Conservation (phyloP, 2,797 vertebrate species). For the Masticophis lateralis region DNA sequence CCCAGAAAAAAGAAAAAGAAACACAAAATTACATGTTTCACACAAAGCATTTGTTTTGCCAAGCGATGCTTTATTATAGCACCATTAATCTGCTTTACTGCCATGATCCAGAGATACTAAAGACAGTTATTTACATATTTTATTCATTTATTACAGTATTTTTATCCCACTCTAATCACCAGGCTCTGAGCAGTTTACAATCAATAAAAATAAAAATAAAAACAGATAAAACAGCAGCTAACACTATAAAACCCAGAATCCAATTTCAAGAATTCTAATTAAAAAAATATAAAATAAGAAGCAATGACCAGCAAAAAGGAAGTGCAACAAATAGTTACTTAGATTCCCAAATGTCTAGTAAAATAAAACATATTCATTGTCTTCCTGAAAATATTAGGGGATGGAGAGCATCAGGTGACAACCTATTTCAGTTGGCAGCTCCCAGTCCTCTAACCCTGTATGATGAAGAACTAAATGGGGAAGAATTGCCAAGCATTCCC, state of each 20-base stretch:
- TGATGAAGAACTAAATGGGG: not conserved
- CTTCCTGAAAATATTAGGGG: not conserved
- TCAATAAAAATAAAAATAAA: not conserved
- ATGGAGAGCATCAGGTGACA: not conserved
- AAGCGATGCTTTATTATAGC: not conserved
- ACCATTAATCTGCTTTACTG: slow-evolving; percentile 9
- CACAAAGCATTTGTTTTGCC: not conserved
- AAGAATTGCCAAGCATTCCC: not conserved
- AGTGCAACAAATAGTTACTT: not conserved
- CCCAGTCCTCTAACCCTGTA: not conserved
- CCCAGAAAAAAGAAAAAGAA: not conserved
- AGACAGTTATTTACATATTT: not conserved
- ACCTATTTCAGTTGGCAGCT: not conserved
- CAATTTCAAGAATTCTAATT: not conserved
- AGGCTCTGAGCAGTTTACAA: not conserved
- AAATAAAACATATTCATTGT: not conserved
- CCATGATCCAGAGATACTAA: not conserved
- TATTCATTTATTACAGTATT: not conserved
- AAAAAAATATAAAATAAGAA: not conserved
- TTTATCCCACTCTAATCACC: not conserved
- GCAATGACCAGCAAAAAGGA: not conserved
- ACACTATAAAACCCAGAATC: not conserved
- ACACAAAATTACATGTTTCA: not conserved
- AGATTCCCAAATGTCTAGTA: not conserved
- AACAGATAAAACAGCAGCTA: not conserved